Conservation (phyloP, 2,797 vertebrate species). For the Xenops minutus region DNA sequence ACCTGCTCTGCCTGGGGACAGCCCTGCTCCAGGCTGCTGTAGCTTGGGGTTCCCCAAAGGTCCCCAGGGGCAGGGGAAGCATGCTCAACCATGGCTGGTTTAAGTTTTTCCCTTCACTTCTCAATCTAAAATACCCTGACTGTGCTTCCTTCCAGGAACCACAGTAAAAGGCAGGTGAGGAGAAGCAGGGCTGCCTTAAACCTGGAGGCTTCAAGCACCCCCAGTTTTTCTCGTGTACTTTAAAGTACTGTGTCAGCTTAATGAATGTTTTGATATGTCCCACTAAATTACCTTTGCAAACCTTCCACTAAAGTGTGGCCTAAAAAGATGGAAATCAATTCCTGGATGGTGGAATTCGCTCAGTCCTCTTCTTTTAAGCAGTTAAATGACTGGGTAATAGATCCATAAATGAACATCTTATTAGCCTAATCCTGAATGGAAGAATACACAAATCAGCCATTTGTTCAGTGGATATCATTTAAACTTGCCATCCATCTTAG, state of each 20-base stretch:
- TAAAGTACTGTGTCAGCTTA: neutral
- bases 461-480: slow-evolving; percentile 63
- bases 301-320: neutral
- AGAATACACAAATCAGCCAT: slow-evolving; percentile 75
- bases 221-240: neutral
- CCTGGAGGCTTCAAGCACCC: neutral
- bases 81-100: neutral
- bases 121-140: neutral
- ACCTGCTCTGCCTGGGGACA: neutral
- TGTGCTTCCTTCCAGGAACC: fast-evolving
- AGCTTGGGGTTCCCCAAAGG: fast-evolving
- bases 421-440: slow-evolving; percentile 79
- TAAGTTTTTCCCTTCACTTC: neutral
- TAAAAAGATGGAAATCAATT: slow-evolving; percentile 4
- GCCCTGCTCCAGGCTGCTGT: neutral
- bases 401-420: slow-evolving; percentile 80
- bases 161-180: neutral
- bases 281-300: neutral
- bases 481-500: slow-evolving; percentile 81
- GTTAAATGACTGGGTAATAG: slow-evolving; percentile 77
- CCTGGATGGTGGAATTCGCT: neutral
- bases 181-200: neutral
- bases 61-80: neutral
- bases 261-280: neutral
- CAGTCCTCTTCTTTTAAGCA: slow-evolving; percentile 1